phyloP scores from a whole-genome alignment of 2,888 invertebrate genomes.

The Ferrisia virgata region DNA sequence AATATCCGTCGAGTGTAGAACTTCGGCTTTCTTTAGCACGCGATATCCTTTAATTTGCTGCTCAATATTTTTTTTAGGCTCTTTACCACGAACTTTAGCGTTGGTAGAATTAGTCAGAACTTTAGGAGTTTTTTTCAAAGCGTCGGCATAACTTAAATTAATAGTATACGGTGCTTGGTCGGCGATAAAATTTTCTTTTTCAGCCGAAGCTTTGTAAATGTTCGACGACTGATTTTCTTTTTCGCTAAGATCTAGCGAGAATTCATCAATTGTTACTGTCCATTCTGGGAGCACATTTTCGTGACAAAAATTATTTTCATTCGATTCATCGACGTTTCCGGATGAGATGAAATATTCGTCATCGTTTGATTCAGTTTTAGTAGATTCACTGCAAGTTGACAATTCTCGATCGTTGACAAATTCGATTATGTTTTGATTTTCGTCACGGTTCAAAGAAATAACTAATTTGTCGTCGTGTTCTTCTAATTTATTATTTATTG shows the following conservation, averaged over 20 bases:
- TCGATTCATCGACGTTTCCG: neutral
- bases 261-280: neutral
- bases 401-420: neutral
- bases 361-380: neutral
- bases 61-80: neutral
- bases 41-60: neutral
- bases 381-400: neutral
- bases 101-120: neutral
- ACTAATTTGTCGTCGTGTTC: neutral
- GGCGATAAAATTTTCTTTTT: neutral
- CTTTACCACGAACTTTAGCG: neutral
- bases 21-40: neutral
- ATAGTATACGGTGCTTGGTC: neutral
- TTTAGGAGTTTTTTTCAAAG: neutral
- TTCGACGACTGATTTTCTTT: neutral
- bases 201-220: neutral
- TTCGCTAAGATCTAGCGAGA: neutral
- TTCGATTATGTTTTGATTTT: neutral
- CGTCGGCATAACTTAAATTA: neutral
- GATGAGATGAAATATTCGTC: neutral
- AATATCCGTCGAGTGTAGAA: neutral
- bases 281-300: neutral
- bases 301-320: neutral
- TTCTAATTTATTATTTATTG: neutral
- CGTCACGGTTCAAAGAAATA: neutral